Conservation (phyloP, 2,797 vertebrate genomes). For the Clarias fuscus region DNA sequence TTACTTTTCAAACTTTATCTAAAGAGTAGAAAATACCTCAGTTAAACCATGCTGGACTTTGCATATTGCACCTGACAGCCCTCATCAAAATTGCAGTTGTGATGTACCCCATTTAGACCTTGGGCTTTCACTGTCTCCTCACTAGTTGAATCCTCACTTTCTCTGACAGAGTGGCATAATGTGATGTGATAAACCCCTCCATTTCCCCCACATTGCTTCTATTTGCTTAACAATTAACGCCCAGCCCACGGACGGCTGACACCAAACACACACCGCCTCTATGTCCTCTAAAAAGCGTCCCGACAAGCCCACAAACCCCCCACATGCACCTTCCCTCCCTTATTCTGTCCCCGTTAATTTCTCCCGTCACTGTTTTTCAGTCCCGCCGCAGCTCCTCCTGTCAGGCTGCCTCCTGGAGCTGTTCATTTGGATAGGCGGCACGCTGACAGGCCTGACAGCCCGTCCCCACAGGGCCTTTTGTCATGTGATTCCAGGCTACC, state of each 20-base stretch:
- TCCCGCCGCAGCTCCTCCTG: slow-evolving; percentile 86
- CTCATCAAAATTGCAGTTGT: slow-evolving; percentile 34
- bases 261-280: slow-evolving; percentile 72
- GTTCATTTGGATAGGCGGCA: slow-evolving; percentile 93
- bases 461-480: slow-evolving; percentile 88
- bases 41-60: neutral
- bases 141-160: slow-evolving; percentile 85
- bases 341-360: slow-evolving; percentile 77
- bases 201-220: slow-evolving; percentile 63
- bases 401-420: slow-evolving; percentile 93
- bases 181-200: slow-evolving; percentile 66
- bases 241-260: slow-evolving; percentile 81
- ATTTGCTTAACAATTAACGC: slow-evolving; percentile 87
- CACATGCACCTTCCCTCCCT: slow-evolving; percentile 40
- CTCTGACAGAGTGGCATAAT: slow-evolving; percentile 78
- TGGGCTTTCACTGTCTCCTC: slow-evolving; percentile 49
- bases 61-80: slow-evolving; percentile 23
- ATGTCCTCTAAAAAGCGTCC: slow-evolving; percentile 78
- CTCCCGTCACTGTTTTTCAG: slow-evolving; percentile 86
- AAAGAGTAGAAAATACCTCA: neutral
- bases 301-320: slow-evolving; percentile 63
- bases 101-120: slow-evolving; percentile 17
- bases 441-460: slow-evolving; percentile 96
- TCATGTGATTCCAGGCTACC: slow-evolving; percentile 81
- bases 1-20: slow-evolving; percentile 16